Percentiles rank a stretch among this genome's conserved stretches.
Conservation (phyloP, 2,888 invertebrate species). For the Actias luna region DNA sequence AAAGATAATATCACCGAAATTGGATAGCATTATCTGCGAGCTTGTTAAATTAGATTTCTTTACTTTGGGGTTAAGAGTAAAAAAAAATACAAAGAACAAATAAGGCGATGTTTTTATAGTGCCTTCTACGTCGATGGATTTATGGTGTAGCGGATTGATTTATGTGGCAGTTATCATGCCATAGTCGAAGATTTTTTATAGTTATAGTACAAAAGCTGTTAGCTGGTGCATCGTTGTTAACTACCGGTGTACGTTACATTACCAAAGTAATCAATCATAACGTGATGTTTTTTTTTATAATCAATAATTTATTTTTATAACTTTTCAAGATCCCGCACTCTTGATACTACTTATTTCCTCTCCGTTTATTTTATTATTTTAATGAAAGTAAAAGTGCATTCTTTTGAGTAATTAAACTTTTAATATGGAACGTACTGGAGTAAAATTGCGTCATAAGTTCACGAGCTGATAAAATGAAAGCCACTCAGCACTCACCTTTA, state of each 20-base stretch:
- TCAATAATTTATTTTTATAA: too few species aligned
- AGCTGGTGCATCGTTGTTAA: constrained; percentile 6
- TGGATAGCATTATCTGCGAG: constrained; percentile 27
- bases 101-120: constrained; percentile 39
- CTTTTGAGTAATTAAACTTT: too few species aligned
- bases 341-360: too few species aligned
- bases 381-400: too few species aligned
- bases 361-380: too few species aligned
- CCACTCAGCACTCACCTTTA: too few species aligned
- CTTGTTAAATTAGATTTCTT: constrained; percentile 30
- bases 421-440: too few species aligned
- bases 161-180: constrained; percentile 27
- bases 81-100: neutral
- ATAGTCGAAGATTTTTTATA: constrained; percentile 13
- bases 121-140: constrained; percentile 47
- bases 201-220: constrained; percentile 8
- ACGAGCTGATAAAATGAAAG: too few species aligned
- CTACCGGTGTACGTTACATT: constrained; percentile 4
- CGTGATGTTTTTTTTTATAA: neutral
- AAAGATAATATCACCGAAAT: constrained; percentile 32
- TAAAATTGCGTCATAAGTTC: too few species aligned
- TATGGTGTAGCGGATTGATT: constrained; percentile 40
- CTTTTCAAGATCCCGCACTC: too few species aligned
- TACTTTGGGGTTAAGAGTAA: constrained; percentile 16
- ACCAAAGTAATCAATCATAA: neutral